Evolutionary conservation across 2,797 vertebrate genomes (phyloP), one percentile per base, ranked within the genome.

Genomic region (Sylvia borin): DNA sequence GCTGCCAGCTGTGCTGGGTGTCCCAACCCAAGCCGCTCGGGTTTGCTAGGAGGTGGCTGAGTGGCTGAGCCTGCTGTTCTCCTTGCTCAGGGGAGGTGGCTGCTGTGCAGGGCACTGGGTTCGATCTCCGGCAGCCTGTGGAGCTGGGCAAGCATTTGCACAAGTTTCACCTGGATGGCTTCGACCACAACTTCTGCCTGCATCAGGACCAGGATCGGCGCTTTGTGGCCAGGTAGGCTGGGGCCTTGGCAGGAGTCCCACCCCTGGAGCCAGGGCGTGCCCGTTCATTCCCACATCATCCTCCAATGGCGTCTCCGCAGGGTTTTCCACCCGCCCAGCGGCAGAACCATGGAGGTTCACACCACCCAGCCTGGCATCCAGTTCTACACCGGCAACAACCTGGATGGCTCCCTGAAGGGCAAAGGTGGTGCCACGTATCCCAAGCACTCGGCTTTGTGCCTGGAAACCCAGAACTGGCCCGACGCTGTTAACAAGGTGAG

Each of bases 391-490:
- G 98, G 98, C 51, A 99, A 99, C 97, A 98, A 98, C 96, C 98
- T 99, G 94, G 99, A 99, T 16, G 99, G 98, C n/a, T 98, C 98
- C 2, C 71, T 99, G 45, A 96, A 81, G 64, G 99, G 99, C 70
- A 99, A 99, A 97, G 97, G 92, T 1, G 98, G 97, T 17, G 73
- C 85, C 2, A n/a, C 61, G 0, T 99, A 99, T 78, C 90, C 97
- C 83, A 99, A 98, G 94, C 99, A 99, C 97, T 98, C 98, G 0
- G 98, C 98, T 32, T 98, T 99, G 97, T 99, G 99, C 92, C 97
- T 99, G 43, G 99, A 99, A 98, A 99, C 99, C 11, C 99, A 99
- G 97, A 98, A 98, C 92, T 99, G 99, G 99, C 99, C 99, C 0
- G 98, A 99, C 21, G 99, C 99, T 0, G 93, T 99, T 84, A 99